Conservation (phyloP, 2,113 vertebrate species). For the Cranoglanis bouderius region DNA sequence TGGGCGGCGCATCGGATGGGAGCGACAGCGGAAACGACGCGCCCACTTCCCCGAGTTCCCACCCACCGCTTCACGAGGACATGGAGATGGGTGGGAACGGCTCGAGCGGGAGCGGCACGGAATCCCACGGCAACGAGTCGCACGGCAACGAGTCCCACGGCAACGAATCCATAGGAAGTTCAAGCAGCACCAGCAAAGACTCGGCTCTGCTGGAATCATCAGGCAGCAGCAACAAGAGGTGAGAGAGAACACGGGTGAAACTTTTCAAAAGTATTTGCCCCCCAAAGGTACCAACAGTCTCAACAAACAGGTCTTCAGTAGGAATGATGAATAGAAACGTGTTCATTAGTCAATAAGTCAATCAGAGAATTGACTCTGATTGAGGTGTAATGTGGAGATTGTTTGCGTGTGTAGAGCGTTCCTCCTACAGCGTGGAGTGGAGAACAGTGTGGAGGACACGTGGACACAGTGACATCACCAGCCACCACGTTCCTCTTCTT, state of each 20-base stretch:
- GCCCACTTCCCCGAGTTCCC: conserved; percentile 43
- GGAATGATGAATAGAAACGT: background rate
- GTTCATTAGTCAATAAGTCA: background rate
- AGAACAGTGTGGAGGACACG: background rate
- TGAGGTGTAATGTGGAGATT: background rate
- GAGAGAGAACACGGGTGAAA: conserved; percentile 9
- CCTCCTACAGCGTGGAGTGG: background rate
- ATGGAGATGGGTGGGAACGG: conserved; percentile 83
- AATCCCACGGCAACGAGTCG: conserved; percentile 80
- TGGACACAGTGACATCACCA: background rate
- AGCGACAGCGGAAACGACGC: conserved; percentile 74
- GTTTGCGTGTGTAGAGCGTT: background rate
- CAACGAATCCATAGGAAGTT: conserved; percentile 77
- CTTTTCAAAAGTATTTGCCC: background rate
- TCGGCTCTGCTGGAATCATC: conserved; percentile 77
- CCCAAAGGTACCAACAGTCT: background rate
- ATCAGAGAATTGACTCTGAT: background rate
- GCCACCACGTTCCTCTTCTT: background rate
- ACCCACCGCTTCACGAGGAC: conserved; percentile 77
- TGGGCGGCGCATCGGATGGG: conserved; percentile 74
- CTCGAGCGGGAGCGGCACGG: conserved; percentile 81
- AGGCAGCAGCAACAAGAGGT: conserved; percentile 80
- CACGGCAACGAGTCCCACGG: conserved; percentile 78
- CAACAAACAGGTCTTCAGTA: background rate
- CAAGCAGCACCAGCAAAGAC: conserved; percentile 77